These are phyloP conservation scores for Amphimedon queenslandica DNA, from an alignment of 37 sponge, comb jelly and placozoan genomes.

Conservation along the genomic window DNA sequence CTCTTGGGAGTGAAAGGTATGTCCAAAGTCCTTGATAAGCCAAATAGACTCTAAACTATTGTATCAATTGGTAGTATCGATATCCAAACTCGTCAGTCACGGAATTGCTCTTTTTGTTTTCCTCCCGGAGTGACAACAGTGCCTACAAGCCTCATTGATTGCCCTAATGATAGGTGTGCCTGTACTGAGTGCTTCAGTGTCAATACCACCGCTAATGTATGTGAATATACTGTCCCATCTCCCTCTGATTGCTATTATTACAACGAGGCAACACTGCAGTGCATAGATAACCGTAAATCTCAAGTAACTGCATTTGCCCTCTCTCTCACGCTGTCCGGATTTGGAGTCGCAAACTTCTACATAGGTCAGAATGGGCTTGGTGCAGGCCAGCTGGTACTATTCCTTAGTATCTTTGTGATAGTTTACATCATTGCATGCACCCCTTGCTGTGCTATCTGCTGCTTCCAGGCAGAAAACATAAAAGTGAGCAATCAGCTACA, in stretches of 20 bases:
- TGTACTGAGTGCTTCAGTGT: constrained; percentile 46
- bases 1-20: no score
- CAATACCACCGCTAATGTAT: constrained; percentile 5
- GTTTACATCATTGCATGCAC: neutral
- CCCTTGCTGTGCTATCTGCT: constrained; percentile 15
- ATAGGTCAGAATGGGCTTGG: constrained; percentile 67
- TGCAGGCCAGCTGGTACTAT: constrained; percentile 27
- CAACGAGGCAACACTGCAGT: neutral
- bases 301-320: constrained; percentile 59
- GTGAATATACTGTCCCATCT: neutral
- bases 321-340: constrained; percentile 48
- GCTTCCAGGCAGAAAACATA: neutral
- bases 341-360: constrained; percentile 87
- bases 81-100: no score
- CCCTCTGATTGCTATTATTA: constrained; percentile 19
- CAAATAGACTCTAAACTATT: no score
- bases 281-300: constrained; percentile 14
- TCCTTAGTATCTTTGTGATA: constrained; percentile 11
- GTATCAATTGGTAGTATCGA: no score
- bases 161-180: constrained; percentile 6
- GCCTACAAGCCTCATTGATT: constrained; percentile 5
- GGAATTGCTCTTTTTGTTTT: no score
- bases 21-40: no score
- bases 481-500: neutral
- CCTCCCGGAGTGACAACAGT: no score